A percentile compares a stretch with the other conserved stretches of the same genome.
Conservation (phyloP, 2,113 vertebrate species). For the Scalopus aquaticus region DNA sequence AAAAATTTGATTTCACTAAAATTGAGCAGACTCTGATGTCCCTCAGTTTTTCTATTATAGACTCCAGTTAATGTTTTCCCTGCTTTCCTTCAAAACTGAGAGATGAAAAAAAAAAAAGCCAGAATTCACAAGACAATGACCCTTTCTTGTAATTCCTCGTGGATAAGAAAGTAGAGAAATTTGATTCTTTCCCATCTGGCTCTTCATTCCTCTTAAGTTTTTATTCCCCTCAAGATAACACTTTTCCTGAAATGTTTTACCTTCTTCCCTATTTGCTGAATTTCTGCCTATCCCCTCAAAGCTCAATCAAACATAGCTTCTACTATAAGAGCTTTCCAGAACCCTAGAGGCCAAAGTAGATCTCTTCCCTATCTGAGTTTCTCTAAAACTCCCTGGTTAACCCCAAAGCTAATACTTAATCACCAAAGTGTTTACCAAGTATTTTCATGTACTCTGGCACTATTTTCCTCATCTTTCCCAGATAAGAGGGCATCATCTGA, state of each 20-base stretch:
- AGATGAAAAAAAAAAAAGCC: not conserved
- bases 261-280: not conserved
- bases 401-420: not conserved
- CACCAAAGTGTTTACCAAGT: not conserved
- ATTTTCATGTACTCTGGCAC: not conserved
- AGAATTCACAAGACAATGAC: not conserved
- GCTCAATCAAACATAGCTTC: not conserved
- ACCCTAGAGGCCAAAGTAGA: not conserved
- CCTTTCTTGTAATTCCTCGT: not conserved
- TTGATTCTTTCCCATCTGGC: not conserved
- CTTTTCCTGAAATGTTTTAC: constrained; percentile 29
- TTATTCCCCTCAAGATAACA: not conserved
- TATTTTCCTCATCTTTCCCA: not conserved
- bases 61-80: not conserved
- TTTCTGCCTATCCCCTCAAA: not conserved
- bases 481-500: no score
- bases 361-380: not conserved
- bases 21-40: not conserved
- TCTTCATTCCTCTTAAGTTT: constrained; percentile 31
- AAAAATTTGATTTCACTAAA: not conserved
- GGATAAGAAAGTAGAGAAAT: constrained; percentile 14
- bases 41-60: not conserved
- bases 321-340: not conserved
- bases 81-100: not conserved
- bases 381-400: not conserved